Percentiles rank a stretch among this genome's conserved stretches.
Evolutionary conservation across 2,888 invertebrate species (phyloP).

Genomic region (Folsomia manolachei): DNA sequence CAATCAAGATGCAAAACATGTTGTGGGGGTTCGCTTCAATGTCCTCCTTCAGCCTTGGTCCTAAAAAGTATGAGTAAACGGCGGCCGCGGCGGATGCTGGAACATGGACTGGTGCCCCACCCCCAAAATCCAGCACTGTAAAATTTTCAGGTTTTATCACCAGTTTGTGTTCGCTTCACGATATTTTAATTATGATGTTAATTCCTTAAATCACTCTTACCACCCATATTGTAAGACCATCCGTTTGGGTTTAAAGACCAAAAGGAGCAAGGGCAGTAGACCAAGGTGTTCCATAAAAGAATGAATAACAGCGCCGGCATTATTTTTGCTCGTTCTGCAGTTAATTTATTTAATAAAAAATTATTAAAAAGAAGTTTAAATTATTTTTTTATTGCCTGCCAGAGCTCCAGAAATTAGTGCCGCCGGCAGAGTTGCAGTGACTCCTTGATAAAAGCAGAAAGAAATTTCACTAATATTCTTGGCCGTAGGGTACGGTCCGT

Average conservation of each 20-base stretch:
- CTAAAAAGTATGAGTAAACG: conserved; percentile 19
- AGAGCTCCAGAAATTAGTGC: conserved; percentile 7
- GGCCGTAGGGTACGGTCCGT: not conserved
- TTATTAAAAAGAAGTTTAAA: too few species aligned
- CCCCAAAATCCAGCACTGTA: conserved; percentile 27
- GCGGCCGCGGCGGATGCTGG: conserved; percentile 23
- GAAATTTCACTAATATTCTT: not conserved
- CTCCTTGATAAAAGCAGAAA: conserved; percentile 13
- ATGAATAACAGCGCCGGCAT: conserved; percentile 8
- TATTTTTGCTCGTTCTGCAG: conserved; percentile 11
- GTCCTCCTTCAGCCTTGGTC: conserved; percentile 11
- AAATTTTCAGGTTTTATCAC: too few species aligned
- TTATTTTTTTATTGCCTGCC: too few species aligned
- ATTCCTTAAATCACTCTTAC: not conserved
- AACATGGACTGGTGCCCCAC: conserved; percentile 26
- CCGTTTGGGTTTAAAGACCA: conserved; percentile 25
- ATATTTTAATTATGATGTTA: too few species aligned
- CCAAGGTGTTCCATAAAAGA: conserved; percentile 14
- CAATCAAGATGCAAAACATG: conserved; percentile 12
- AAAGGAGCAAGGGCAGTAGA: not conserved
- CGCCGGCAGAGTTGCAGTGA: conserved; percentile 9
- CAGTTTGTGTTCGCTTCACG: too few species aligned
- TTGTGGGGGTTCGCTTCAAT: conserved; percentile 20
- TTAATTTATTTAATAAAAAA: too few species aligned
- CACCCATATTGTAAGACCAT: conserved; percentile 16